These are phyloP conservation scores for Chroicocephalus ridibundus DNA, from an alignment of 2,113 vertebrate genomes.

Conservation along the genomic window DNA sequence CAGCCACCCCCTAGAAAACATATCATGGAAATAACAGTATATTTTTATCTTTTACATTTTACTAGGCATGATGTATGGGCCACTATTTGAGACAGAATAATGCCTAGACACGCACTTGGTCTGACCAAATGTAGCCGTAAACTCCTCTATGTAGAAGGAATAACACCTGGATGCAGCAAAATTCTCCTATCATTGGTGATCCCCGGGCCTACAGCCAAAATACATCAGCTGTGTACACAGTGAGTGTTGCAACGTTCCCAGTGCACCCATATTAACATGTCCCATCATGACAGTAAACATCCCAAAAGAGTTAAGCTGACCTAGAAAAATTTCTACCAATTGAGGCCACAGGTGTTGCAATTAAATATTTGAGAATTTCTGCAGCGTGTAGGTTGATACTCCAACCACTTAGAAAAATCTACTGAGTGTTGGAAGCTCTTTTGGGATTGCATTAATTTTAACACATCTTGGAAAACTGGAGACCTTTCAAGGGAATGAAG, in stretches of 20 bases:
- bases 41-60: not conserved
- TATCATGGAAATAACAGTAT: not conserved
- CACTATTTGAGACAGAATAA: not conserved
- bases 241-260: not conserved
- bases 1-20: not conserved
- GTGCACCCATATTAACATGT: too few species aligned
- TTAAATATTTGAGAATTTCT: not conserved
- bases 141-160: not conserved
- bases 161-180: not conserved
- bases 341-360: not conserved
- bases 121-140: not conserved
- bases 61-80: not conserved
- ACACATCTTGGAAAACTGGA: not conserved
- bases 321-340: not conserved
- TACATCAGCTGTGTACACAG: accelerated
- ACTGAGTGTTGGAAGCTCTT: not conserved
- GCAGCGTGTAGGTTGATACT: not conserved
- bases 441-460: not conserved
- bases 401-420: not conserved
- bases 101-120: not conserved
- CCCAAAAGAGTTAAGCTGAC: not conserved
- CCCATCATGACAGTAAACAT: not conserved
- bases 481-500: not conserved
- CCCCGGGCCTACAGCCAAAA: not conserved
- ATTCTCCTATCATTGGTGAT: not conserved